phyloP scores from a whole-genome alignment of 2,113 vertebrate species.

The Cavia porcellus region DNA sequence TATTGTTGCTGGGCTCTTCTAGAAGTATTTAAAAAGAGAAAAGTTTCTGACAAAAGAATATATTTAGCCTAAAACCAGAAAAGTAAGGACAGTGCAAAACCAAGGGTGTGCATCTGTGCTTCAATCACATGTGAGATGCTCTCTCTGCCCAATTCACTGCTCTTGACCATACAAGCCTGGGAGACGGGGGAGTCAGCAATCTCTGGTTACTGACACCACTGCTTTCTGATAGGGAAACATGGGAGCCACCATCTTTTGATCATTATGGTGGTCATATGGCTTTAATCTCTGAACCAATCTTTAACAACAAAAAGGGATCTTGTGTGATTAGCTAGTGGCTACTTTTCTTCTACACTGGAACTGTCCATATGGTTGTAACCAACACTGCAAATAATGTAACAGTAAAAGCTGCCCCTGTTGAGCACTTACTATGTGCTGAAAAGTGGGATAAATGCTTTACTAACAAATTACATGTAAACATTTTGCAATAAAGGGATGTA shows the following conservation, averaged over 20 bases:
- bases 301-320: constrained; percentile 10
- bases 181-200: background rate
- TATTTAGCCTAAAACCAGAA: background rate
- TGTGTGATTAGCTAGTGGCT: background rate
- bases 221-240: background rate
- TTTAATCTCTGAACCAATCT: constrained; percentile 28
- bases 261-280: background rate
- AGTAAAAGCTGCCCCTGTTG: background rate
- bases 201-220: background rate
- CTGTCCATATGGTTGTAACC: background rate
- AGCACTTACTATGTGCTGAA: background rate
- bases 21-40: background rate
- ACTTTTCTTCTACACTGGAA: background rate
- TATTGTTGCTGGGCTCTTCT: background rate
- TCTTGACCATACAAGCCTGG: background rate
- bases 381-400: background rate
- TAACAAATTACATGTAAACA: background rate
- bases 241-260: background rate
- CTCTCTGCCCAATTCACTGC: background rate
- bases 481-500: constrained; percentile 20
- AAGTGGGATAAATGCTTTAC: constrained; percentile 21
- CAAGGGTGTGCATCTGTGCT: background rate
- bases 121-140: background rate
- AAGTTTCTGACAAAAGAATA: constrained; percentile 11
- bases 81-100: background rate